Evolutionary conservation across 2,797 vertebrate genomes (phyloP).

Genomic region (Nyctibius grandis): DNA sequence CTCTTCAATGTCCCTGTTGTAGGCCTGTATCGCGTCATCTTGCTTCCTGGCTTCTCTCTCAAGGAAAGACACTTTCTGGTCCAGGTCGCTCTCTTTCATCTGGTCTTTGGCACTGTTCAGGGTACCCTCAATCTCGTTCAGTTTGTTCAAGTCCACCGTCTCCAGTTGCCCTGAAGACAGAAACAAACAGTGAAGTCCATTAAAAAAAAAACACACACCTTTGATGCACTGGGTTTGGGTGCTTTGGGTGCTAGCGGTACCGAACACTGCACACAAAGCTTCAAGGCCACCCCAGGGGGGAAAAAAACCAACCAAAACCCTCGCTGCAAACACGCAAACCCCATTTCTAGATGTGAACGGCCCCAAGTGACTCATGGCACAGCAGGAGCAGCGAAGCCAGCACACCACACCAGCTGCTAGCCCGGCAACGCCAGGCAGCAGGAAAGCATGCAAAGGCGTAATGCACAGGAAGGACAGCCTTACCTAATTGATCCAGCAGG

Average conservation of each 20-base stretch:
- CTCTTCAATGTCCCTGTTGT: constrained; percentile 90
- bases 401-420: background rate
- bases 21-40: constrained; percentile 87
- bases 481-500: constrained; percentile 89
- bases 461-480: background rate
- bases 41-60: constrained; percentile 86
- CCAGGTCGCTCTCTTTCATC: constrained; percentile 85
- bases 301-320: background rate
- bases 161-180: constrained; percentile 86
- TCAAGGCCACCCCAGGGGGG: background rate
- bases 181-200: background rate
- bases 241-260: background rate
- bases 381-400: background rate
- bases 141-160: constrained; percentile 90
- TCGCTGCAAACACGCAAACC: background rate
- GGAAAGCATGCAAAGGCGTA: background rate
- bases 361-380: background rate
- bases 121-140: constrained; percentile 88
- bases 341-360: background rate
- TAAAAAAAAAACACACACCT: background rate
- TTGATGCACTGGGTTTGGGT: background rate
- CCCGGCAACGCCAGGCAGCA: background rate
- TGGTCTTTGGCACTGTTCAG: constrained; percentile 87
- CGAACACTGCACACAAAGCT: background rate
- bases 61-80: constrained; percentile 87